Base-by-base conservation (phyloP, 1,140 invertebrate genomes). In the Trialeurodes vaporariorum region DNA sequence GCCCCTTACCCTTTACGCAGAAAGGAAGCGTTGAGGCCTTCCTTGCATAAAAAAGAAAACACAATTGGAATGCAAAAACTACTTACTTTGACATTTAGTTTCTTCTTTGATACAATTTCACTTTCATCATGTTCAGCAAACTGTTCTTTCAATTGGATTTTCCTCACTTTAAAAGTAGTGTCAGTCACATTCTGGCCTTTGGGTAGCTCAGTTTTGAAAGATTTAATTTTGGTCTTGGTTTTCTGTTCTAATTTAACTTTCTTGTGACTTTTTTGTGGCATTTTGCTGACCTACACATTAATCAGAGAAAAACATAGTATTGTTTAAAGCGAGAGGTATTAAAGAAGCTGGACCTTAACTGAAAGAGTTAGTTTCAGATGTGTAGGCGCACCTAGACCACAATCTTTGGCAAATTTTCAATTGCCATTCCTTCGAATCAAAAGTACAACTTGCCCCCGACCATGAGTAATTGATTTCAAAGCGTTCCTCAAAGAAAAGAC, bases 101-200 rank as follows among this genome's bases (percentile, higher is more conserved):
- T 91, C 63, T 87, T 82, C 67, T 83, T 85, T 25, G 87, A 89
- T 26, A 89, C 79, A 34, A 86, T 83, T 72, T 86, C 83, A 1
- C 79, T 76, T 27, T 81, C 78, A 67, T 79, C 77, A 65, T 85
- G 82, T 61, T 84, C 82, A 73, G 86, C 87, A 0, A 93, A 77
- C 74, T 94, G 91, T 73, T 89, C 85, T 66, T 83, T 82, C 58
- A 95, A 83, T 11, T 92, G 79, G 71, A 96, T 93, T 75, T 92
- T 90, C 72, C 90, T 89, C 1, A 93, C 84, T 84, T 93, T 94
- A 74, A 95, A 95, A 72, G 87, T 84, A 0, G 90, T 89, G 75
- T 93, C 86, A 0, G 92, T 95, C 1, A 91, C 84, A 83, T 95
- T 96, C 60, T 86, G 84, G 17, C 88, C 87, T 78, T 89, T 91